Evolutionary conservation across 2,888 invertebrate genomes (phyloP).

Genomic region (Odontocerum albicorne): DNA sequence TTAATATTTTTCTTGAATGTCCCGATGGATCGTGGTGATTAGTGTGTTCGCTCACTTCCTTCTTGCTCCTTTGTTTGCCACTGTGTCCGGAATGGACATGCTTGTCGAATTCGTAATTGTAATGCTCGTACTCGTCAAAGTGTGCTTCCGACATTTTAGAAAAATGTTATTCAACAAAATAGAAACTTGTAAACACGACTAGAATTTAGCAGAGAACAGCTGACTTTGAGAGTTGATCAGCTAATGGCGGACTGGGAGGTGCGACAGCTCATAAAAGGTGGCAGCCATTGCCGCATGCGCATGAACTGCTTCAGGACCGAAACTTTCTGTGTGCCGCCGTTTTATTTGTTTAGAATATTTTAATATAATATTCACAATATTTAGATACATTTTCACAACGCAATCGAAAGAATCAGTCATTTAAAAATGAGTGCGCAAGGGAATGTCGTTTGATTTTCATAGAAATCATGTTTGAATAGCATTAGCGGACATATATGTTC

Average conservation of each 20-base stretch:
- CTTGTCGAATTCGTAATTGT: constrained; percentile 92
- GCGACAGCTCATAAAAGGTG: constrained; percentile 26
- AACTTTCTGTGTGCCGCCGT: too few species aligned
- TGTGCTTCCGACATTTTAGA: constrained; percentile 84
- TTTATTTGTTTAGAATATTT: too few species aligned
- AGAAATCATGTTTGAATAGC: too few species aligned
- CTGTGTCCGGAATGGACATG: constrained; percentile 83
- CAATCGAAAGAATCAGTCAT: neutral
- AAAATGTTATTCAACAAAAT: constrained; percentile 2
- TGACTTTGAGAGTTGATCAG: constrained; percentile 28
- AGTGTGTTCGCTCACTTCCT: constrained; percentile 84
- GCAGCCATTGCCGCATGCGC: constrained; percentile 27
- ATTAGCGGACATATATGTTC: too few species aligned
- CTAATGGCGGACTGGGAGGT: constrained; percentile 25
- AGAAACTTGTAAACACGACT: constrained; percentile 1
- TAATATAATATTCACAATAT: too few species aligned
- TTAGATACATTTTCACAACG: too few species aligned
- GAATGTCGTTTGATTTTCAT: too few species aligned
- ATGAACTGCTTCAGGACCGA: too few species aligned
- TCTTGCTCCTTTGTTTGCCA: constrained; percentile 89
- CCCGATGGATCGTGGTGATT: constrained; percentile 92
- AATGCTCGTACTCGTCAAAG: constrained; percentile 92
- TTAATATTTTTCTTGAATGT: constrained; percentile 89
- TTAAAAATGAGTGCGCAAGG: too few species aligned
- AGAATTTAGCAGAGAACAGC: constrained; percentile 16